Conservation (phyloP, 2,888 invertebrate species). For the Eurytoma californica region DNA sequence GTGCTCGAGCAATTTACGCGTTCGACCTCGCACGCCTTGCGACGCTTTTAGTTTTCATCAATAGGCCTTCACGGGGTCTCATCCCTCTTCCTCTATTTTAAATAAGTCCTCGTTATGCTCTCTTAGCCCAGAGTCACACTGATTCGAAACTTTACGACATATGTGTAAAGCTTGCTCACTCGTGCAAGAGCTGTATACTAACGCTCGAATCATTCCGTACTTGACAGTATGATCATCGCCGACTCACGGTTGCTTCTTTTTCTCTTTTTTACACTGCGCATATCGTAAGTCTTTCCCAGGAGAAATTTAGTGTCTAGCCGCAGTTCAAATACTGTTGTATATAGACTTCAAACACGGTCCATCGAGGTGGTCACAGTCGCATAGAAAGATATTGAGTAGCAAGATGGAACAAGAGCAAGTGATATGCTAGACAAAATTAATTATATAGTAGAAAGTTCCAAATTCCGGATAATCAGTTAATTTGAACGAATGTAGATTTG, state of each 20-base stretch:
- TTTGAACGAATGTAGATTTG: no score
- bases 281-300: not conserved
- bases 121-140: conserved; percentile 20
- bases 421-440: no score
- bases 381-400: not conserved
- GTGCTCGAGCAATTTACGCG: conserved; percentile 22
- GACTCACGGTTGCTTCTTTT: conserved; percentile 3
- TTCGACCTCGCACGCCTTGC: conserved; percentile 1
- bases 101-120: conserved; percentile 29
- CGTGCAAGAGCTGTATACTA: not conserved
- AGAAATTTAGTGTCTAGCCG: conserved; percentile 41
- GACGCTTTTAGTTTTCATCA: conserved; percentile 45
- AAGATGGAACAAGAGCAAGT: no score
- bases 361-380: conserved; percentile 22
- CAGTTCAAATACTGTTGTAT: conserved; percentile 46
- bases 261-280: not conserved
- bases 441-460: no score
- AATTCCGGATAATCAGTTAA: no score
- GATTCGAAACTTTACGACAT: conserved; percentile 47
- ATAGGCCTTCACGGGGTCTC: not conserved
- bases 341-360: conserved; percentile 56
- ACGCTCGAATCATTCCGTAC: not conserved
- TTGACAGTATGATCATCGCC: conserved; percentile 53
- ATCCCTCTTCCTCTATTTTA: not conserved
- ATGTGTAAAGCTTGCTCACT: conserved; percentile 6